These are phyloP conservation scores for Anthopleura xanthogrammica DNA, from an alignment of 92 coral and sea anemone species.

Conservation along the genomic window DNA sequence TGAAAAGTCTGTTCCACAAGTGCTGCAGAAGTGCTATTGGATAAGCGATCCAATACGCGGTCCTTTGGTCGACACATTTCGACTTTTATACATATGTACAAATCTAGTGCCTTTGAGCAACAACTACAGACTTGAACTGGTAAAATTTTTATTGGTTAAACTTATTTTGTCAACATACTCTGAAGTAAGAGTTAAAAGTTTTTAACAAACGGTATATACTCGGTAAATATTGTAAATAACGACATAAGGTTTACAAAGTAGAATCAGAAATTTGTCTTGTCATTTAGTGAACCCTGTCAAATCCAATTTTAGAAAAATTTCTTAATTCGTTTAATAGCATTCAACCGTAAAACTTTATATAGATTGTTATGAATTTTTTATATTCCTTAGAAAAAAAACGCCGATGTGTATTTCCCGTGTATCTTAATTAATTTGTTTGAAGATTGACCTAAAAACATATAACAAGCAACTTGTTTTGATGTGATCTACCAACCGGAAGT, in stretches of 20 bases:
- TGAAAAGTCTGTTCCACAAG: constrained; percentile 17
- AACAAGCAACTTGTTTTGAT: not conserved
- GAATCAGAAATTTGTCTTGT: not conserved
- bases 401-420: not conserved
- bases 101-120: not conserved
- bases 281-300: not conserved
- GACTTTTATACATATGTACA: not conserved
- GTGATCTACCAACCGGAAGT: not conserved
- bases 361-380: not conserved
- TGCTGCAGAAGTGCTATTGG: constrained; percentile 15
- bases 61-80: not conserved
- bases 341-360: not conserved
- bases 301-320: not conserved
- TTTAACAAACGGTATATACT: not conserved
- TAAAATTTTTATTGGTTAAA: not conserved
- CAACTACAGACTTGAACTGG: not conserved
- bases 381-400: not conserved
- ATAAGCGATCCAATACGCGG: not conserved
- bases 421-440: not conserved
- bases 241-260: not conserved
- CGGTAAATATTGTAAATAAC: not conserved
- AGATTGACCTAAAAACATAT: not conserved
- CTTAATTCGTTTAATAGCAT: not conserved
- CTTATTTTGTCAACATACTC: not conserved
- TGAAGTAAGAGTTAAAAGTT: not conserved